phyloP scores from a whole-genome alignment of 2,888 invertebrate species.

The Leptopterna dolabrata region DNA sequence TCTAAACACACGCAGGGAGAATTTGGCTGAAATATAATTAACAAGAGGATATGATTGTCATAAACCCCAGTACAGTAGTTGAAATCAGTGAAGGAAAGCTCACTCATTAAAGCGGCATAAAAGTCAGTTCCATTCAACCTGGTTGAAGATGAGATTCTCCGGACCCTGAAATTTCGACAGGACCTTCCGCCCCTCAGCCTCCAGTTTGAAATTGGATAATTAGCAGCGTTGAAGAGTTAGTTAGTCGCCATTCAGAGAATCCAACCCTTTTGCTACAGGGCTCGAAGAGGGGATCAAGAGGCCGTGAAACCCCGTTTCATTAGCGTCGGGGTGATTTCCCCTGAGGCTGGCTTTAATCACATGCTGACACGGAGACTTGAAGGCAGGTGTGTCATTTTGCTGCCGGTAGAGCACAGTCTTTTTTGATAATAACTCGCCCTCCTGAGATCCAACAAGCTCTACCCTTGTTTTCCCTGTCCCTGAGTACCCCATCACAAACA shows the following conservation, averaged over 20 bases:
- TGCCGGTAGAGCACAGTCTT: background rate
- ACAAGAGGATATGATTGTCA: too few relatives aligned
- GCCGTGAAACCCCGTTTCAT: conserved; percentile 34
- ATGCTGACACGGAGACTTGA: conserved; percentile 33
- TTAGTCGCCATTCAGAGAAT: conserved; percentile 31
- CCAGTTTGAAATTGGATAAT: conserved; percentile 10
- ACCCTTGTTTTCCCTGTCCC: background rate
- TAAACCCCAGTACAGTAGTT: background rate
- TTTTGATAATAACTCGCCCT: background rate
- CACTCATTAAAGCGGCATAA: background rate
- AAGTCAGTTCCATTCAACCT: conserved; percentile 3
- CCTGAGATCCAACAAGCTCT: background rate
- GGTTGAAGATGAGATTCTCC: background rate
- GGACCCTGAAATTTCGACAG: background rate
- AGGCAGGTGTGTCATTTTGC: conserved; percentile 16
- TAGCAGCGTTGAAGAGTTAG: conserved; percentile 46
- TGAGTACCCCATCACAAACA: too few relatives aligned
- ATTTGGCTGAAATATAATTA: too few relatives aligned
- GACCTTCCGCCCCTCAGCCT: background rate
- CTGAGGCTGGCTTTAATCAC: conserved; percentile 23
- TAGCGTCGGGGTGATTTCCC: conserved; percentile 39
- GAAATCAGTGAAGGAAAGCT: background rate
- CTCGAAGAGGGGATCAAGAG: background rate
- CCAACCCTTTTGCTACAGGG: background rate
- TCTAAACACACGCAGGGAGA: too few relatives aligned